These are phyloP conservation scores for Wasmannia auropunctata DNA, from an alignment of 1,140 invertebrate genomes.

Conservation along the genomic window DNA sequence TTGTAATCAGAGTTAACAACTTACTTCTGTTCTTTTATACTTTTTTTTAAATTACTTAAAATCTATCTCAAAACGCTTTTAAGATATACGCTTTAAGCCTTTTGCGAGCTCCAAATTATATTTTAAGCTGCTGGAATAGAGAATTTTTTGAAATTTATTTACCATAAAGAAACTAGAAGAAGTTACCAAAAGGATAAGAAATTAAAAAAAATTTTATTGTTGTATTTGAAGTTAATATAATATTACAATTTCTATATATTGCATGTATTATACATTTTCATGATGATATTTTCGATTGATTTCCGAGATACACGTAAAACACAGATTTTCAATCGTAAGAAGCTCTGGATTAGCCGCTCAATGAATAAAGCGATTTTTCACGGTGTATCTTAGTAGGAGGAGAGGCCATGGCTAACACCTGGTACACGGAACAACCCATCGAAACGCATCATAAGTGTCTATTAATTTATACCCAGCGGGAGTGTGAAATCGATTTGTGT, in stretches of 20 bases:
- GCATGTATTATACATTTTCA: not conserved
- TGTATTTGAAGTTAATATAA: not conserved
- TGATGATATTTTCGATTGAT: not conserved
- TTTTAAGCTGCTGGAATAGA: not conserved
- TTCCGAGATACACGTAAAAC: not conserved
- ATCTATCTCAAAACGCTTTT: not conserved
- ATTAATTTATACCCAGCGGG: conserved; percentile 78
- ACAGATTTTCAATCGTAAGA: conserved; percentile 19
- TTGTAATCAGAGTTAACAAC: not conserved
- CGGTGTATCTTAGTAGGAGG: conserved; percentile 64
- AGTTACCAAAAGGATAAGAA: not conserved
- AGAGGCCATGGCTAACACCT: conserved; percentile 70
- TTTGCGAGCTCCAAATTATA: not conserved
- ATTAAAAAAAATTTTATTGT: not conserved
- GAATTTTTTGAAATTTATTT: not conserved
- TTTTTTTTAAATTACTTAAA: not conserved
- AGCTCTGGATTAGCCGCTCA: not conserved
- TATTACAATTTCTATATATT: not conserved
- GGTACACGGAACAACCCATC: conserved; percentile 61
- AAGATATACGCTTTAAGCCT: not conserved
- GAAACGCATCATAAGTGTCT: conserved; percentile 71
- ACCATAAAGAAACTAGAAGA: not conserved
- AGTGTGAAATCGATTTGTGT: conserved; percentile 76
- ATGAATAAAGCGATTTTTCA: conserved; percentile 73
- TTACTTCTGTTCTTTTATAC: not conserved